Base-by-base conservation (phyloP, 2,797 vertebrate genomes). In the Molossus molossus region DNA sequence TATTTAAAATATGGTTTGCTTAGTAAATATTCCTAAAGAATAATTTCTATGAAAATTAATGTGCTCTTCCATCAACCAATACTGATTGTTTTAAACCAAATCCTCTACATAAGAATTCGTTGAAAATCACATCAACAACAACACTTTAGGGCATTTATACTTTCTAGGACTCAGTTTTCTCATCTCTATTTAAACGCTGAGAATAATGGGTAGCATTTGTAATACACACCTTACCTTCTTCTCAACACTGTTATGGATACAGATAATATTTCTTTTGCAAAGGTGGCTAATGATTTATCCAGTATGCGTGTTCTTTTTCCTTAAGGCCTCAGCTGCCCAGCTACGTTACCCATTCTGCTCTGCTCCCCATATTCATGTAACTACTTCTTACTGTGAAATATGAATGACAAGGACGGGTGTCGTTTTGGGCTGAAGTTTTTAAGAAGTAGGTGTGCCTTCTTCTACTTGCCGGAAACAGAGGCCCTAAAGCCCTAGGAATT, bases 61-160 rank as follows among this genome's bases (percentile, higher is more conserved):
- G 6, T 77, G 9, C 12, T 64, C 33, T 50, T 70, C 72, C 15
- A 72, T 45, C 57, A 50, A 27, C 18, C 12, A 65, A 1, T 72
- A 20, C n/a, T 60, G 37, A 53, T 65, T 72, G 15, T 60, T 70
- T 91, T 70, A 58, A 90, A 94, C 53, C 25, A 65, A 90, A 70
- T 23, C 15, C 64, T 95, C 29, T 73, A 8, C 15, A 10, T 33
- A 76, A 53, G 9, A 83, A 81, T 87, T 33, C 55, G 40, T 29
- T 96, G 53, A 14, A 62, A 83, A 95, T 75, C 12, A 45, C n/a
- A 65, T 90, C 37, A 50, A 5, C 2, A 50, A 5, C 2, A 20
- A 9, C 27, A 76, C 21, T 6, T 48, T 65, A 89, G 9, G n/a
- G 9, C 9, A 29, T 37, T 87, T 60, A 11, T 0, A 15, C 23